A percentile compares a stretch with the other conserved stretches of the same genome.
Conservation (phyloP, 2,797 vertebrate species). For the Lacerta agilis region DNA sequence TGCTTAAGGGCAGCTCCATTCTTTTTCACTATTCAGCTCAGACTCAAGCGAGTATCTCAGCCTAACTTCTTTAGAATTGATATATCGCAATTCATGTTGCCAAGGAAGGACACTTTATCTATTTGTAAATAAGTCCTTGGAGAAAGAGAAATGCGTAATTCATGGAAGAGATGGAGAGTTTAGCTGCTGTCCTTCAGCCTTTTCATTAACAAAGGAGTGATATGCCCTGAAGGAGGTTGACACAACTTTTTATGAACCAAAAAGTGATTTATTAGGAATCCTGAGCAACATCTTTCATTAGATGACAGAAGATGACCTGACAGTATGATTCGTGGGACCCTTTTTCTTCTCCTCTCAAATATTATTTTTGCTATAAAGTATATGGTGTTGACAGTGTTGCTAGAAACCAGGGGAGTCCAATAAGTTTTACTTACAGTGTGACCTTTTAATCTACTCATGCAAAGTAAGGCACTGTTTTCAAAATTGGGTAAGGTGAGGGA, state of each 20-base stretch:
- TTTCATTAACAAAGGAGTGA: constrained; percentile 41
- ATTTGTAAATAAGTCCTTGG: constrained; percentile 47
- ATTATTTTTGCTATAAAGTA: constrained; percentile 32
- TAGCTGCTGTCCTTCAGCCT: constrained; percentile 24
- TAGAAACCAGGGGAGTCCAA: constrained; percentile 41
- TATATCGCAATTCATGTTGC: constrained; percentile 34
- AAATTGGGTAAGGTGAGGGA: constrained; percentile 17
- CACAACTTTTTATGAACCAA: constrained; percentile 66
- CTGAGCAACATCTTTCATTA: constrained; percentile 64
- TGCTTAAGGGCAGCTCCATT: neutral
- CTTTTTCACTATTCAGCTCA: neutral
- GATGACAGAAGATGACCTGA: constrained; percentile 44
- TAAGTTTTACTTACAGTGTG: constrained; percentile 39
- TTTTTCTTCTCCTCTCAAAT: constrained; percentile 39
- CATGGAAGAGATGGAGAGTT: constrained; percentile 46
- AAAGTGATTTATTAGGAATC: constrained; percentile 73
- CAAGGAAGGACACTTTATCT: constrained; percentile 50
- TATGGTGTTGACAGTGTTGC: constrained; percentile 26
- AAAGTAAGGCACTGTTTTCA: constrained; percentile 21
- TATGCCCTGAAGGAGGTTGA: constrained; percentile 59
- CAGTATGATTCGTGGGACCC: constrained; percentile 25
- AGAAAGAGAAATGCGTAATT: constrained; percentile 51
- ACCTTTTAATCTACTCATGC: neutral
- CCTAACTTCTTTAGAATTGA: constrained; percentile 40
- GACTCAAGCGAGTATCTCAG: neutral